phyloP scores from a whole-genome alignment of 2,888 invertebrate species.

The Sarcophaga rosellei region DNA sequence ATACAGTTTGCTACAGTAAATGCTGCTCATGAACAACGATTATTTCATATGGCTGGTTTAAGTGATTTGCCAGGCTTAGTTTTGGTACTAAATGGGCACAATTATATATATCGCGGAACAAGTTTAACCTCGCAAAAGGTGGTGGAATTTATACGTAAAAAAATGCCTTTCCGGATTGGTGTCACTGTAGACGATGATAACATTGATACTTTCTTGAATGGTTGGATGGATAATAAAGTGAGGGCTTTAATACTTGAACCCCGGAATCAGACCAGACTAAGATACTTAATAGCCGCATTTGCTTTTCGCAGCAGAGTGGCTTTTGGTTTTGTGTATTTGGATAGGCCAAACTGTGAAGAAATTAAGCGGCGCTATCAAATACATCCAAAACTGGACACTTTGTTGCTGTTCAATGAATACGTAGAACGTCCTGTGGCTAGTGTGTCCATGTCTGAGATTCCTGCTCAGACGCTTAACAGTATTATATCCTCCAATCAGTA shows the following conservation, averaged over 20 bases:
- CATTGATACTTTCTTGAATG: slow-evolving; percentile 89
- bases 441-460: slow-evolving; percentile 94
- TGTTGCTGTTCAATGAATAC: slow-evolving; percentile 95
- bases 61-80: slow-evolving; percentile 91
- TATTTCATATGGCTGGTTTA: slow-evolving; percentile 90
- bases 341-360: slow-evolving; percentile 84
- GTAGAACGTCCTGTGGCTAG: slow-evolving; percentile 90
- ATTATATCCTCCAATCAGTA: slow-evolving; percentile 94
- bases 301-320: slow-evolving; percentile 92
- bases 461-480: slow-evolving; percentile 92
- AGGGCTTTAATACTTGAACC: slow-evolving; percentile 94
- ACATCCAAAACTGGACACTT: slow-evolving; percentile 87
- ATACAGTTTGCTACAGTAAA: slow-evolving; percentile 92
- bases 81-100: slow-evolving; percentile 90
- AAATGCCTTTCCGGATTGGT: slow-evolving; percentile 92
- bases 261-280: slow-evolving; percentile 87
- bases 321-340: slow-evolving; percentile 90
- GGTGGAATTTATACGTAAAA: slow-evolving; percentile 92
- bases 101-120: slow-evolving; percentile 92
- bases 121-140: slow-evolving; percentile 90
- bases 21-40: slow-evolving; percentile 89
- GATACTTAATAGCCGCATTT: slow-evolving; percentile 94
- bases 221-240: slow-evolving; percentile 96
- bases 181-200: slow-evolving; percentile 87
- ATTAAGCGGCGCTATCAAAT: slow-evolving; percentile 88